Percentiles rank a stretch among this genome's conserved stretches.
These are phyloP conservation scores for Anas bahamensis DNA, from an alignment of 2,797 vertebrate species.

Conservation along the genomic window DNA sequence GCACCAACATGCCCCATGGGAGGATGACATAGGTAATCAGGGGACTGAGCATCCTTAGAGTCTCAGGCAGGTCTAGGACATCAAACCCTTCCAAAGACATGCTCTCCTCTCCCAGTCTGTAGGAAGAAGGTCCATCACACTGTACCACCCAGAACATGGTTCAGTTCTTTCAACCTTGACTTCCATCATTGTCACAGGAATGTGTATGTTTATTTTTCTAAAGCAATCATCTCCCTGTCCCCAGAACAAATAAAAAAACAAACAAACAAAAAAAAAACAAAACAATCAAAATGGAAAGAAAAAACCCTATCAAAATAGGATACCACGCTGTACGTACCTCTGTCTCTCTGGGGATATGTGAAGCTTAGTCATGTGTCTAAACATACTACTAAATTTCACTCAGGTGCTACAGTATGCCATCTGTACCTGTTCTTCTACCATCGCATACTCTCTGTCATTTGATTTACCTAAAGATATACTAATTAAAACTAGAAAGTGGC, in stretches of 20 bases:
- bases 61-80: background rate
- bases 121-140: background rate
- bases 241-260: background rate
- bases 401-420: background rate
- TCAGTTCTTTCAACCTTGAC: background rate
- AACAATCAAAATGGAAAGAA: background rate
- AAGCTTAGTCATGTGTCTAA: background rate
- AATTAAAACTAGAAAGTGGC: background rate
- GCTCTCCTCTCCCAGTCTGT: background rate
- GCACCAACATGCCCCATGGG: background rate
- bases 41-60: background rate
- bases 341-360: background rate
- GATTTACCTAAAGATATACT: background rate
- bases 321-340: background rate
- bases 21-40: background rate
- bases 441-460: background rate
- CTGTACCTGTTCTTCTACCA: background rate
- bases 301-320: background rate
- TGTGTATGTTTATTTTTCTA: background rate
- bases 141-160: background rate
- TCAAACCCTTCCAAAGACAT: background rate
- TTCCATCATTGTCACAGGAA: accelerated
- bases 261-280: background rate
- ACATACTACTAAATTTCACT: background rate
- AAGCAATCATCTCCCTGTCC: background rate